These are phyloP conservation scores for Ostrea edulis DNA, from an alignment of 1,140 invertebrate species.

Conservation along the genomic window DNA sequence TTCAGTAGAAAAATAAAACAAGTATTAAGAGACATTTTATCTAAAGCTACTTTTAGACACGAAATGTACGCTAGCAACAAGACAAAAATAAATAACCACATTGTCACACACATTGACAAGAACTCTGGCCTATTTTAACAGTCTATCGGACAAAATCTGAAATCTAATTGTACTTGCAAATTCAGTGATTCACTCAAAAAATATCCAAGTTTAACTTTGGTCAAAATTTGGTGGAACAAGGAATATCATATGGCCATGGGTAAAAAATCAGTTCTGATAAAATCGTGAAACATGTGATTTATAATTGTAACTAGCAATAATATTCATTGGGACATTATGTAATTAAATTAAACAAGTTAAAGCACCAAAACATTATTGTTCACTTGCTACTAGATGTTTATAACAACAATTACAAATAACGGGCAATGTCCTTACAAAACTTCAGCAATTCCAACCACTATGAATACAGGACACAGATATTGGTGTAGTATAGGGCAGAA, in stretches of 20 bases:
- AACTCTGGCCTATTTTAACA: neutral
- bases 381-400: neutral
- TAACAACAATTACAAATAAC: neutral
- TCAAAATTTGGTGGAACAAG: no score
- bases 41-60: slow-evolving; percentile 7
- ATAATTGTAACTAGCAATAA: neutral
- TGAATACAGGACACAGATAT: neutral
- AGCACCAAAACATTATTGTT: neutral
- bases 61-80: neutral
- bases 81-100: slow-evolving; percentile 6
- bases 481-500: neutral
- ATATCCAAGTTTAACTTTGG: no score
- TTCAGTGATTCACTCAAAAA: no score
- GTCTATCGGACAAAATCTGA: neutral
- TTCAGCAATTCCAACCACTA: neutral
- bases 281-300: neutral
- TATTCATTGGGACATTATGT: neutral
- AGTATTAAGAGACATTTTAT: slow-evolving; percentile 3
- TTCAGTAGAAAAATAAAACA: slow-evolving; percentile 31
- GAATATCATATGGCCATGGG: neutral
- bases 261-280: neutral
- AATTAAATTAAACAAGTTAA: neutral
- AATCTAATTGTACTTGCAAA: neutral
- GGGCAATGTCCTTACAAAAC: neutral
- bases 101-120: neutral